A percentile compares a stretch with the other conserved stretches of the same genome.
phyloP scores from a whole-genome alignment of 2,888 invertebrate genomes.

The Brachyopa scutellaris region DNA sequence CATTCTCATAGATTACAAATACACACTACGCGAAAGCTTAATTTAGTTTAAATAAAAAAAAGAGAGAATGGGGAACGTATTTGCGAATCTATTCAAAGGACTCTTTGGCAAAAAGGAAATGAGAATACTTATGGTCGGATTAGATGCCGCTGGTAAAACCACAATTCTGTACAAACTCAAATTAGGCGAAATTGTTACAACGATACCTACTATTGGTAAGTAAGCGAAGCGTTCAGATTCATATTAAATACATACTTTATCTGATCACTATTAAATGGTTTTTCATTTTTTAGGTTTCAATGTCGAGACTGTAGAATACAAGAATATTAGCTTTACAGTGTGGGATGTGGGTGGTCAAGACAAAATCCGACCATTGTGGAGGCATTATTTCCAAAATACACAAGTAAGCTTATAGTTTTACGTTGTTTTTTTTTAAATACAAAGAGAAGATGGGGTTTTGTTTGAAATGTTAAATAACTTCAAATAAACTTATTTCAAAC shows the following conservation, averaged over 20 bases:
- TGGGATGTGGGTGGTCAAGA: constrained; percentile 99
- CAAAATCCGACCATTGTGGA: constrained; percentile 98
- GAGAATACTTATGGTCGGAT: constrained; percentile 99
- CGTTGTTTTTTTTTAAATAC: too few species aligned
- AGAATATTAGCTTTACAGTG: constrained; percentile 99
- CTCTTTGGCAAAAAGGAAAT: constrained; percentile 99
- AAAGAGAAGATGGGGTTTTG: neutral
- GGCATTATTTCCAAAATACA: constrained; percentile 99
- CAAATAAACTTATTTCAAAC: neutral
- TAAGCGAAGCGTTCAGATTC: constrained; percentile 20
- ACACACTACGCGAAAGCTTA: constrained; percentile 14
- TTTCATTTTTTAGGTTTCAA: constrained; percentile 91
- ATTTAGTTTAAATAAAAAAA: constrained; percentile 40
- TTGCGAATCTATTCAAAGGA: constrained; percentile 98
- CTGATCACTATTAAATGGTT: neutral
- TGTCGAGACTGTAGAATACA: constrained; percentile 99
- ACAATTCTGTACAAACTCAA: constrained; percentile 99
- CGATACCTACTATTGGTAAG: constrained; percentile 98
- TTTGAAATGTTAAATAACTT: neutral
- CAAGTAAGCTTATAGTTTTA: constrained; percentile 83
- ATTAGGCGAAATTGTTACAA: constrained; percentile 99
- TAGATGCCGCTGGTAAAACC: constrained; percentile 99
- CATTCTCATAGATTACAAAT: constrained; percentile 49
- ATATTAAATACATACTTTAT: neutral
- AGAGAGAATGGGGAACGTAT: constrained; percentile 97